Base-by-base conservation (phyloP, 2,888 invertebrate species). In the Phortica okadai region DNA sequence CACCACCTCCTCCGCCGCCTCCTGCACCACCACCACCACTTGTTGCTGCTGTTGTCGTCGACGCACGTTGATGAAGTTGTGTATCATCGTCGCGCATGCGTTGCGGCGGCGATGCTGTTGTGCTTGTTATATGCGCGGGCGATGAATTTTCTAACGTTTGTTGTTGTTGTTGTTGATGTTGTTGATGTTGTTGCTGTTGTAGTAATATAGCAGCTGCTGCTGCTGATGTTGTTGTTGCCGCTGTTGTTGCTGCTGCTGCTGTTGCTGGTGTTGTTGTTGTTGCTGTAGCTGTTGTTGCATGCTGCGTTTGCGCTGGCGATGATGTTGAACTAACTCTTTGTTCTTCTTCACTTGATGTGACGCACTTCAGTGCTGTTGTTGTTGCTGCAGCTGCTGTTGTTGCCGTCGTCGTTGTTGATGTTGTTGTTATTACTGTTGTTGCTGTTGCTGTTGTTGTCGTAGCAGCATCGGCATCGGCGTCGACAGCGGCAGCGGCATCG, bases 111-210 rank as follows among this genome's bases (percentile, higher is more conserved):
- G 89, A 86, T 90, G 89, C 88, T 83, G 90, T 91, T 81, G 90
- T 91, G 85, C 91, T 90, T 75, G 89, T 90, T 81, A 90, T 91
- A 77, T 87, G 87, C 56, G 87, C 90, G 78, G 90, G 84, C 80
- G 88, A 86, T 81, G 85, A 11, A 41, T 72, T 54, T 54, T 77
- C 82, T 50, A 82, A 78, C 21, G 78, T 74, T 5, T 74, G 77
- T 1, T 78, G 69, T 6, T 76, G 82, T 0, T 78, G 81, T 0
- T 76, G 77, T 11, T 75, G 79, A n/a, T 78, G 69, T 6, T 76
- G 82, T 0, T 78, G 81, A 1, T 76, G 77, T 11, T 75, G 79
- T 5, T 67, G 79, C 0, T 77, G 77, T 3, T 80, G 85, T 59
- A 74, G 73, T 10, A 77, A 77, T 14, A 44, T 56, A 16, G 78